Base-by-base conservation (phyloP, 1,140 invertebrate genomes). In the Drosophila sp. region DNA sequence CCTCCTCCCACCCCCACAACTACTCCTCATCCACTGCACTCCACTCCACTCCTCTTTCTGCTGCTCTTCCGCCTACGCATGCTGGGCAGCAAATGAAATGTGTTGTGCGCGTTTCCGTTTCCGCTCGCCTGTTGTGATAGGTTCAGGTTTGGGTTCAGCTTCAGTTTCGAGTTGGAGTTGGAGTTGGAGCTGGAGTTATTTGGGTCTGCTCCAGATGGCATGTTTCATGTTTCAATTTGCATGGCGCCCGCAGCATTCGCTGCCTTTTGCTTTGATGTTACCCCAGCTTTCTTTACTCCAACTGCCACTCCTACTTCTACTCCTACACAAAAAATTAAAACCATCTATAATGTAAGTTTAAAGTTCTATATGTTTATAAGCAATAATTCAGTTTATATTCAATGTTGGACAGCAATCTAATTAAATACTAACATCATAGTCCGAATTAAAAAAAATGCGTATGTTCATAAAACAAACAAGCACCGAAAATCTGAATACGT, bases 211-310 rank as follows among this genome's bases (percentile, higher is more conserved):
- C 56, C 21, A 36, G 46, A 48, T 86, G 72, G 69, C 75, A 75
- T 61, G 77, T 84, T 84, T 82, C 75, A 75, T 61, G 77, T 84
- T 84, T 82, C 82, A 86, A 86, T 86, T 86, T 87, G 51, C 72
- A 81, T 86, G 77, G 71, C 71, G 82, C 82, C 83, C 78, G 72
- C 72, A 86, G 82, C 74, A 78, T 75, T 78, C 86, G 77, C 74
- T 87, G 82, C 82, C 77, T 86, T 87, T 81, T 78, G 76, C 82
- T 86, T 86, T 86, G 78, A 86, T 76, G 78, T 86, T 75, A 45
- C 46, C 56, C 43, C 63, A n/a, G 16, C 5, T 38, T 51, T 29
- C 36, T 38, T 2, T 40, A 25, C 21, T 18, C 62, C 38, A 29
- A n/a, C n/a, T n/a, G n/a, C n/a, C 34, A 27, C 8, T 41, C 40